Base-by-base conservation (phyloP, 1,140 invertebrate genomes). In the Littorina saxatilis region DNA sequence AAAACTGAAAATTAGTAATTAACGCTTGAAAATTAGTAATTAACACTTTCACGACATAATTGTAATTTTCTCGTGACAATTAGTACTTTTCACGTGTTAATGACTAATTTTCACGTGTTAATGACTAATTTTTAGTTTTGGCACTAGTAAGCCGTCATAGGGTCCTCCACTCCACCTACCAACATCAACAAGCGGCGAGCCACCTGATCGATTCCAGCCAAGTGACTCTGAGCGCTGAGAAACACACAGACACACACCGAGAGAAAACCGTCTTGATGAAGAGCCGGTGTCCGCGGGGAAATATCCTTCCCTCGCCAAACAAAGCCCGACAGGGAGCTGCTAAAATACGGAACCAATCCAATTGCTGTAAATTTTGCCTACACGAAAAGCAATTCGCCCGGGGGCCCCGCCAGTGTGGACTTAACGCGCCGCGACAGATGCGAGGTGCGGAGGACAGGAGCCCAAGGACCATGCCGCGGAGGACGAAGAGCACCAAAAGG, bases 331-430 rank as follows among this genome's bases (percentile, higher is more conserved):
- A 78, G 76, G 76, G 55, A 63, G 76, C 37, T 27, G 58, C 76
- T 43, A 58, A 63, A 58, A 78, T n/a, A 78, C 70, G 32, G 55
- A 63, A 39, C 58, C 76, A 78, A 78, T 78, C 58, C 76, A 76
- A 76, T 76, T 58, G 74, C 74, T 58, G 74, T 35, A 76, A 55
- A 76, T 76, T 39, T 55, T 32, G 74, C 43, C 66, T 68, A 58
- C 74, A 52, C 29, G 29, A 32, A 76, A 73, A 76, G 27, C 74
- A 50, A 74, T 74, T 74, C 43, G 39, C 3, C 0, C 61, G 5
- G 2, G 0, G 27, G 20, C 55, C 61, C 17, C 27, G 61, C 13
- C 35, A 27, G 61, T 27, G 43, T 47, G 43, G 43, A 17, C 43
- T 47, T 47, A 47, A 66, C 61, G 61, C 35, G 61, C 61, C 7